These are phyloP conservation scores for Sycobia sp. DNA, from an alignment of 1,140 invertebrate genomes.

Conservation along the genomic window DNA sequence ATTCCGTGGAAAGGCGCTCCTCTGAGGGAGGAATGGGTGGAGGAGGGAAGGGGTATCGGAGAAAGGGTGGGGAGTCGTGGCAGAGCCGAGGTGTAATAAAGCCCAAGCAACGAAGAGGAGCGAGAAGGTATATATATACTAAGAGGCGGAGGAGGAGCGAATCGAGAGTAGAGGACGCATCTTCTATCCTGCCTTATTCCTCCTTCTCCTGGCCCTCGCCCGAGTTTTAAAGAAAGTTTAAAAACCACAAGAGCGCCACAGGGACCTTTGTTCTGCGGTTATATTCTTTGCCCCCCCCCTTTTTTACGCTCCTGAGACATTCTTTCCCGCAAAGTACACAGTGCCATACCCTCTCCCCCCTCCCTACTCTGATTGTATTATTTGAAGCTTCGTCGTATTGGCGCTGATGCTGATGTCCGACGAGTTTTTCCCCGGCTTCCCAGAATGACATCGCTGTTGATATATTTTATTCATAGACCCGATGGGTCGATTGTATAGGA, in stretches of 20 bases:
- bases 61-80: slow-evolving; percentile 4
- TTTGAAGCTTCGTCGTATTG: slow-evolving; percentile 5
- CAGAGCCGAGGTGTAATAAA: slow-evolving; percentile 4
- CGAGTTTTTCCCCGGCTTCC: no score
- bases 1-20: slow-evolving; percentile 42
- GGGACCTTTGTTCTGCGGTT: slow-evolving; percentile 26
- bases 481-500: no score
- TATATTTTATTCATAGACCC: no score
- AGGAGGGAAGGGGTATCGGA: slow-evolving; percentile 3
- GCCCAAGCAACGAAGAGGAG: neutral
- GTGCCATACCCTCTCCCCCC: no score
- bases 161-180: slow-evolving; percentile 8
- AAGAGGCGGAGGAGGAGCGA: no score
- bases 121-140: slow-evolving; percentile 26
- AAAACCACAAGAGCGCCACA: slow-evolving; percentile 26
- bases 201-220: no score
- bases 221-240: slow-evolving; percentile 27
- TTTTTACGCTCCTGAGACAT: neutral
- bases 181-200: slow-evolving; percentile 21
- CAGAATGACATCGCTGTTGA: no score
- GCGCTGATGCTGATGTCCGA: no score
- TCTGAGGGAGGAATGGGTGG: neutral
- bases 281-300: neutral
- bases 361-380: slow-evolving; percentile 25
- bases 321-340: neutral